Conservation (phyloP, 2,888 invertebrate genomes). For the Stenurella melanura region DNA sequence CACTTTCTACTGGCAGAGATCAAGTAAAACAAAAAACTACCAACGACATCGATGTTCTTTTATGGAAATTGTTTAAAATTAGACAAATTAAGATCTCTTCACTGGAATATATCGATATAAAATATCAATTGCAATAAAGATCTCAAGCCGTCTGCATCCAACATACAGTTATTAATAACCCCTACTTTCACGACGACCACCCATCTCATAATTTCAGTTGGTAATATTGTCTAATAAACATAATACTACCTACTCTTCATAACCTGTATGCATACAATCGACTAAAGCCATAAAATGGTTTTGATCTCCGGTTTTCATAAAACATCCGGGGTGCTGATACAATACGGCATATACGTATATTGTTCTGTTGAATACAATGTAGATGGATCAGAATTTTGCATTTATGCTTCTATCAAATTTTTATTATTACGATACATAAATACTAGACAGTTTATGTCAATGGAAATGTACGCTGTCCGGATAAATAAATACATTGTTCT, state of each 20-base stretch:
- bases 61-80: no score
- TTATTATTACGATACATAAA: background rate
- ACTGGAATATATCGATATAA: no score
- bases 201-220: background rate
- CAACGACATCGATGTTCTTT: no score
- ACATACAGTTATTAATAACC: no score
- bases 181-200: background rate
- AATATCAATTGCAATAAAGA: no score
- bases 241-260: background rate
- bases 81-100: no score
- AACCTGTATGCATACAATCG: background rate
- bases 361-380: background rate
- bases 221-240: background rate
- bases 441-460: background rate
- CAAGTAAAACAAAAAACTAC: no score
- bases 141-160: no score
- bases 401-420: background rate
- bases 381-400: background rate
- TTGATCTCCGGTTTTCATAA: constrained; percentile 7
- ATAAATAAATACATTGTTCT: background rate
- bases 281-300: background rate
- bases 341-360: background rate
- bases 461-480: background rate
- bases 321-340: background rate
- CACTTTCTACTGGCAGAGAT: no score